Base-by-base conservation (phyloP, 2,797 vertebrate species). In the Vultur gryphus region DNA sequence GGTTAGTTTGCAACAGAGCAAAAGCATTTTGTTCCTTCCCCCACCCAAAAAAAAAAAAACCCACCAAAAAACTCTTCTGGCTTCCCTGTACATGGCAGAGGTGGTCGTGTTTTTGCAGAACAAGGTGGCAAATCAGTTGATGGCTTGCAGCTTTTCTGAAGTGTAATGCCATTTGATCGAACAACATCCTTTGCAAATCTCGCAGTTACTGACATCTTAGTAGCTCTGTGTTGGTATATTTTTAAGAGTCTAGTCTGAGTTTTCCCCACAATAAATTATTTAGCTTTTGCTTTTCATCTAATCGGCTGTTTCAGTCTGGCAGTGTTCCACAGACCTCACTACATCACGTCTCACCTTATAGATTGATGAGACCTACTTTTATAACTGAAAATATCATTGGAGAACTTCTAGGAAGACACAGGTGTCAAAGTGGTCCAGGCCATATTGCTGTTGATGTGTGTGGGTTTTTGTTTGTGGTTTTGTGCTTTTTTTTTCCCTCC, bases 391-490 rank as follows among this genome's bases (percentile, higher is more conserved):
- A 54, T 37, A 17, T 28, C 10, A 2, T 14, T n/a, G 26, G 44
- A 65, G 51, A 58, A 23, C 44, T 35, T 48, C 17, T 37, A 25
- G 44, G 62, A 62, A 41, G 49, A 37, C 5, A 10, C 15, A 9
- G 16, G 16, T n/a, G 23, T 20, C 54, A 24, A 39, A 33, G 80
- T 10, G 9, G 10, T 29, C 43, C 23, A 24, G 10, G 14, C 41
- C 6, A 5, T 5, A 1, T 11, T 13, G 16, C 8, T 65, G 61
- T 26, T 37, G 41, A 12, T 51, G 17, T 2, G 0, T 10, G 28
- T 16, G n/a, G 21, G 10, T 21, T 59, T 52, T 10, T 44, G 8
- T 51, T 37, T 58, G 43, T 16, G n/a, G 5, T 4, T 71, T 29
- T 35, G 43, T 11, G 43, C 33, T 55, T 24, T 4, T 13, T n/a